A percentile compares a stretch with the other conserved stretches of the same genome.
Conservation (phyloP, 2,797 vertebrate species). For the Acipenser transmontanus region DNA sequence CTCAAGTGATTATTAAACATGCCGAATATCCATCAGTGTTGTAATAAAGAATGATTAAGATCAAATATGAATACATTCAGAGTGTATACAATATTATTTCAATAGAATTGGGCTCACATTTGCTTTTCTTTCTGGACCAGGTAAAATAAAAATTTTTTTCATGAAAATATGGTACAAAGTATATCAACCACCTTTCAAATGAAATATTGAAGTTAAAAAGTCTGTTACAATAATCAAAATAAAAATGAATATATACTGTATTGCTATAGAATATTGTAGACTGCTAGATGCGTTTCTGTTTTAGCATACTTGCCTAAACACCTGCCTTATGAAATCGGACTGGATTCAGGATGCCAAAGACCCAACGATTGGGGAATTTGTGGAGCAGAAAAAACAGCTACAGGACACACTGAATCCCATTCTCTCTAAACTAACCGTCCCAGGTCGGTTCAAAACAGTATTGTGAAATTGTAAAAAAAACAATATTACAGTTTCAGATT, state of each 20-base stretch:
- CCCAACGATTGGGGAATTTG: slow-evolving; percentile 47
- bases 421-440: slow-evolving; percentile 47
- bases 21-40: too few relatives aligned
- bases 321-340: slow-evolving; percentile 49
- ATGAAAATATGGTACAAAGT: not conserved
- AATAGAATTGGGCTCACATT: too few relatives aligned
- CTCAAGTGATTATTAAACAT: too few relatives aligned
- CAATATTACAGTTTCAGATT: not conserved
- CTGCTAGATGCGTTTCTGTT: slow-evolving; percentile 15
- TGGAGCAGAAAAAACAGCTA: slow-evolving; percentile 54
- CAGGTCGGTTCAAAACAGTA: slow-evolving; percentile 38
- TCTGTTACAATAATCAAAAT: not conserved
- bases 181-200: not conserved
- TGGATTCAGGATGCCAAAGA: slow-evolving; percentile 55
- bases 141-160: too few relatives aligned
- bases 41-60: too few relatives aligned
- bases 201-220: not conserved
- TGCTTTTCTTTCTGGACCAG: too few relatives aligned
- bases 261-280: not conserved
- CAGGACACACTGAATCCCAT: slow-evolving; percentile 51
- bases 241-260: too few relatives aligned
- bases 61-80: too few relatives aligned
- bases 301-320: slow-evolving; percentile 46
- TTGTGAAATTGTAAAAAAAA: not conserved
- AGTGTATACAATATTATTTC: too few relatives aligned